Conservation (phyloP, 2,797 vertebrate species). For the Clarias fuscus region DNA sequence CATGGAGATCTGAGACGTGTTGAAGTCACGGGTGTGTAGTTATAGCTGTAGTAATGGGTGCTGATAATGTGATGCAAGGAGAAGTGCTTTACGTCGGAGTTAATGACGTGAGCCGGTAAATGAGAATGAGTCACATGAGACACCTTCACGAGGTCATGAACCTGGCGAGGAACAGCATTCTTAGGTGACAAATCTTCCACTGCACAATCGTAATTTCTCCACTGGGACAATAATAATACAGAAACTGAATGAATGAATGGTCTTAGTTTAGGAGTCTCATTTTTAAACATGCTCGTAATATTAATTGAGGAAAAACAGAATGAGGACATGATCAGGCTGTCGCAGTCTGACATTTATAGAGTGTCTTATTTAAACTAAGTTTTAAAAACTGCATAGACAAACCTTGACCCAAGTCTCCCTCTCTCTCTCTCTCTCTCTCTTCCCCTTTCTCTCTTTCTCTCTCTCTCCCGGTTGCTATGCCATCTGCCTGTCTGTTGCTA, state of each 20-base stretch:
- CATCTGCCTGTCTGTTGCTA: slow-evolving; percentile 46
- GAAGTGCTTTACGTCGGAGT: neutral
- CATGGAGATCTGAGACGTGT: neutral
- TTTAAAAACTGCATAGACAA: slow-evolving; percentile 5
- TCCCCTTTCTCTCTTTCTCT: neutral
- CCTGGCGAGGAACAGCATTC: slow-evolving; percentile 10
- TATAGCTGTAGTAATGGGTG: neutral
- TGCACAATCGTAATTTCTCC: slow-evolving; percentile 2
- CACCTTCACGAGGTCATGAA: neutral
- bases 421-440: slow-evolving; percentile 16
- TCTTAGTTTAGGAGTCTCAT: neutral
- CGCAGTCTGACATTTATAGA: neutral
- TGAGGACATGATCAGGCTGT: neutral
- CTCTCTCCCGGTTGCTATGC: slow-evolving; percentile 39
- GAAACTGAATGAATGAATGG: neutral
- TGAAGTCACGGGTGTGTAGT: neutral
- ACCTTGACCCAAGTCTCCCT: slow-evolving; percentile 21
- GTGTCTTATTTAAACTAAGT: neutral
- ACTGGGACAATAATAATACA: neutral
- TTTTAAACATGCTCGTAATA: neutral
- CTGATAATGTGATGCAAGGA: neutral
- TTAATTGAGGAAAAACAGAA: neutral
- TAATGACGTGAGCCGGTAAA: neutral
- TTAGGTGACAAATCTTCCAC: neutral
- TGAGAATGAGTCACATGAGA: slow-evolving; percentile 2